Evolutionary conservation across 1,140 invertebrate genomes (phyloP), one percentile per base, ranked within the genome.

Genomic region (Tetramorium parvispinum): DNA sequence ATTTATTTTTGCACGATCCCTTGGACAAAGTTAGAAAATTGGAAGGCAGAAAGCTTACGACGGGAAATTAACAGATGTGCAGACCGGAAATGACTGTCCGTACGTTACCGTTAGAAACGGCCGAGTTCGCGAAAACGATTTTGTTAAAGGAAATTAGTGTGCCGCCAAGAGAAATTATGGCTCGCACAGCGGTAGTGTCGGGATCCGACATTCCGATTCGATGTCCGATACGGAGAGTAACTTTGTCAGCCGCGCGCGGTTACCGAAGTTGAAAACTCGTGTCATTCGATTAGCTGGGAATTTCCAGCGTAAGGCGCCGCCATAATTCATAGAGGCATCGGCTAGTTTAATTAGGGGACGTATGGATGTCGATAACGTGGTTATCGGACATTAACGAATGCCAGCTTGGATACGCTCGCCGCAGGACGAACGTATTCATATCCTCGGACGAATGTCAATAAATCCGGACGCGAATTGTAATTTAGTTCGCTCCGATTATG

Each of bases 251-350:
- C 63, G 21, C 77, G n/a, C 13, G 51, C 68, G 79, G 40, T 75
- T 59, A 59, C 53, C 70, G 18, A 83, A 75, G 79, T 71, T 75
- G 68, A 83, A 83, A 83, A 83, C 68, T 83, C 79, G 40, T 82
- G 79, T 49, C 66, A 59, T 40, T 61, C 68, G 79, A 83, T 83
- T 75, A 73, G 13, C 53, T n/a, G 40, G 13, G 1, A 63, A 59
- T 75, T 83, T 61, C 65, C 24, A 32, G 24, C 40, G 55, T 59
- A 59, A 83, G 53, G 66, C 46, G 6, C 51, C 32, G 18, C n/a
- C 43, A 37, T 82, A 82, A 82, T 73, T 83, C 70, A 37, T 8
- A 59, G 21, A 71, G 78, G 78, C 16, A 70, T 81, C 65, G 66
- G 21, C 37, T 46, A 49, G 40, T 59, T 73, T 82, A 43, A 71